Evolutionary conservation across 2,113 vertebrate genomes (phyloP).

Genomic region (Hemiprocne comata): DNA sequence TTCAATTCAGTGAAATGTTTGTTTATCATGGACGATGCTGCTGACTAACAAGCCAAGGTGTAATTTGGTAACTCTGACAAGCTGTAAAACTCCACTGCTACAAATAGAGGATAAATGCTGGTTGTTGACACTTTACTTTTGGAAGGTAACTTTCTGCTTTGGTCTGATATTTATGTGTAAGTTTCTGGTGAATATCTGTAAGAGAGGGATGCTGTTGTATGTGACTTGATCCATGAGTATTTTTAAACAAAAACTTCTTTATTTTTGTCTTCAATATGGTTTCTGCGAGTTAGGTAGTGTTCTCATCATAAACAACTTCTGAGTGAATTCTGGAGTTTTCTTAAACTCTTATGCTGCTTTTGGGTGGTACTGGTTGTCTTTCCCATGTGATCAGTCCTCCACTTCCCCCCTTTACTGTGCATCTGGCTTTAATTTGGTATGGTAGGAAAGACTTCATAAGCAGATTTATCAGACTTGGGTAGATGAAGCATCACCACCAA

Average conservation of each 20-base stretch:
- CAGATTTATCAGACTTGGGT: background rate
- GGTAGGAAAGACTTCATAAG: background rate
- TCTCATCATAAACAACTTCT: background rate
- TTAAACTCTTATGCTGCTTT: background rate
- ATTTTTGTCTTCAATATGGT: background rate
- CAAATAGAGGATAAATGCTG: background rate
- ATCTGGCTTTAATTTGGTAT: background rate
- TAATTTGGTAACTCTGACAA: background rate
- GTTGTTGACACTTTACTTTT: background rate
- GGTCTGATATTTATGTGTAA: background rate
- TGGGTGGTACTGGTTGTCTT: background rate
- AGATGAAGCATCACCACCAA: background rate
- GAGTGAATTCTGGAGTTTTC: background rate
- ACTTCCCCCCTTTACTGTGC: background rate
- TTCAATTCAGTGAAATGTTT: constrained; percentile 62
- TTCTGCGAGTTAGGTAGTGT: background rate
- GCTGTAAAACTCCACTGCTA: background rate
- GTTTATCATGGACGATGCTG: background rate
- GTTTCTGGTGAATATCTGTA: background rate
- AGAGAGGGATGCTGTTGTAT: background rate
- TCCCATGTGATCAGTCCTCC: background rate
- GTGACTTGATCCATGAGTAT: background rate
- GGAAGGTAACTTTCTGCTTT: background rate
- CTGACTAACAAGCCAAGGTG: background rate
- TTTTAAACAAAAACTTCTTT: background rate